phyloP scores from a whole-genome alignment of 30 jellyfish, hydroid and myxozoan species.

The Hydractinia symbiolongicarpus region DNA sequence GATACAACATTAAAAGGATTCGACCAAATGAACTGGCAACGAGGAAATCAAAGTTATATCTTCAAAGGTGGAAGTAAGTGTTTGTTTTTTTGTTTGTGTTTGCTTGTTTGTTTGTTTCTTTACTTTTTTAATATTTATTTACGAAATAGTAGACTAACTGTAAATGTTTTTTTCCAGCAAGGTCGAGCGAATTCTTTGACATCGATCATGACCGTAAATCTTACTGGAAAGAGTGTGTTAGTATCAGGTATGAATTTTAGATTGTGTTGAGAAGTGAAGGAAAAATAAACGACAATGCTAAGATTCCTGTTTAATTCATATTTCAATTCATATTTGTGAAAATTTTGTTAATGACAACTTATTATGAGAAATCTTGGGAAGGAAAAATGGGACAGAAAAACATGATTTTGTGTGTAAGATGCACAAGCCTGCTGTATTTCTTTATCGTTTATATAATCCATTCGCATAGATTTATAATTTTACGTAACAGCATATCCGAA shows the following conservation, averaged over 20 bases:
- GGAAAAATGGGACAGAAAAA: no score
- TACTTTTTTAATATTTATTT: background rate
- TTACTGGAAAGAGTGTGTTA: conserved; percentile 81
- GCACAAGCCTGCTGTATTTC: no score
- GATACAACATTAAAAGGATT: conserved; percentile 93
- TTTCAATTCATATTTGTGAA: no score
- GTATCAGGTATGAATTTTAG: conserved; percentile 47
- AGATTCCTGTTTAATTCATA: no score
- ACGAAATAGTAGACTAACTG: background rate
- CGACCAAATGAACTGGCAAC: conserved; percentile 96
- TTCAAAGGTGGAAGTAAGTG: conserved; percentile 88
- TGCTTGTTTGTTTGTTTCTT: background rate
- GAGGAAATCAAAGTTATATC: conserved; percentile 86
- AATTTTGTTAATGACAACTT: no score
- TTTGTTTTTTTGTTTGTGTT: background rate
- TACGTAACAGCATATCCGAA: no score
- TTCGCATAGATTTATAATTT: no score
- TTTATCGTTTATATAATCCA: no score
- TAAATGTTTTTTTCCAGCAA: conserved; percentile 22
- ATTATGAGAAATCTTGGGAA: no score
- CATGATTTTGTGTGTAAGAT: no score
- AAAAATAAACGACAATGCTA: no score
- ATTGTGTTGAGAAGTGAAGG: no score
- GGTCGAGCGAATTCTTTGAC: conserved; percentile 58
- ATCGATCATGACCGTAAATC: conserved; percentile 72